Conservation (phyloP, 2,888 invertebrate genomes). For the Pollenia amentaria region DNA sequence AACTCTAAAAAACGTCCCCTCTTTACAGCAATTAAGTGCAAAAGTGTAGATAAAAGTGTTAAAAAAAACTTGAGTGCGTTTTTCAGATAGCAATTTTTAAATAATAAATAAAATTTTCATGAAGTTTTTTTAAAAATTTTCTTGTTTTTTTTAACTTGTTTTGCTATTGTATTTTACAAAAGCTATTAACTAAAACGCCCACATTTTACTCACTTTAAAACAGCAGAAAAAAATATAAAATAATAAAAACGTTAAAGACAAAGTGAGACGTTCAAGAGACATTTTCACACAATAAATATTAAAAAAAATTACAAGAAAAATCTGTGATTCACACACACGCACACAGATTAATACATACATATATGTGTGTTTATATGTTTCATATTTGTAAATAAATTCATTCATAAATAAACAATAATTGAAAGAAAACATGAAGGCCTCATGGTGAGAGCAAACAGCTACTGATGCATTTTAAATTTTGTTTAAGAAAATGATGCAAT, state of each 20-base stretch:
- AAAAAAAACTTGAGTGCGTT: constrained; percentile 30
- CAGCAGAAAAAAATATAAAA: constrained; percentile 11
- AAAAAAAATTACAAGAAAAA: constrained; percentile 21
- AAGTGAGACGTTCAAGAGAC: constrained; percentile 67
- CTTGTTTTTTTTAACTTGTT: constrained; percentile 30
- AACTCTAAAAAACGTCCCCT: constrained; percentile 23
- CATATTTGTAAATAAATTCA: not conserved
- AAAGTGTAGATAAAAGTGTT: not conserved
- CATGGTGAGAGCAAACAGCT: constrained; percentile 70
- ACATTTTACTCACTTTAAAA: constrained; percentile 48
- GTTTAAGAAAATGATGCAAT: constrained; percentile 9
- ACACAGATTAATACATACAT: not conserved
- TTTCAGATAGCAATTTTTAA: constrained; percentile 45
- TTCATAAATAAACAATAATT: constrained; percentile 21
- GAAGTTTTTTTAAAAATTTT: constrained; percentile 20
- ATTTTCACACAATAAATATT: constrained; percentile 65
- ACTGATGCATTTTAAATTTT: constrained; percentile 66
- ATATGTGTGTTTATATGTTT: too few species aligned
- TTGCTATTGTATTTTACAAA: constrained; percentile 43
- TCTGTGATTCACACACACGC: not conserved
- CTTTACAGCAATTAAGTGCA: not conserved
- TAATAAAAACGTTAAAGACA: constrained; percentile 45
- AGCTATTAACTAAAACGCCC: constrained; percentile 65
- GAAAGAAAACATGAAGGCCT: constrained; percentile 58
- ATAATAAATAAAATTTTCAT: too few species aligned